phyloP scores from a whole-genome alignment of 2,888 invertebrate genomes.

The Cataglyphis rosenhaueri region DNA sequence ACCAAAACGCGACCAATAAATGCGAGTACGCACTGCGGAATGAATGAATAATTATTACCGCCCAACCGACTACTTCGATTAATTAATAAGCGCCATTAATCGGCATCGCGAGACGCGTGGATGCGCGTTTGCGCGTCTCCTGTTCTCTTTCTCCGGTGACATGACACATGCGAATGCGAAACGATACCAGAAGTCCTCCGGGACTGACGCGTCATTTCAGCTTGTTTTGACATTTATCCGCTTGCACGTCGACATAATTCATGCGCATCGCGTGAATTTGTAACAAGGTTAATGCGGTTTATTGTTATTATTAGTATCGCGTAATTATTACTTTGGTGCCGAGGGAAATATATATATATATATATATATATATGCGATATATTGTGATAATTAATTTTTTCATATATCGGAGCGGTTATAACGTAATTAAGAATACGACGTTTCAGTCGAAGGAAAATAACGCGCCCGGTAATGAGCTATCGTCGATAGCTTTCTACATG shows the following conservation, averaged over 20 bases:
- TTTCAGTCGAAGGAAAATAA: neutral
- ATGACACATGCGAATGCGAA: neutral
- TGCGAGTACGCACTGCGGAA: conserved; percentile 64
- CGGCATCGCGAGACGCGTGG: neutral
- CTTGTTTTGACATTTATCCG: conserved; percentile 60
- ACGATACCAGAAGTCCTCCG: conserved; percentile 34
- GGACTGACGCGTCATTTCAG: conserved; percentile 40
- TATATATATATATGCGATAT: neutral
- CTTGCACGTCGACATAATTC: conserved; percentile 58
- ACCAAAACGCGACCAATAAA: conserved; percentile 64
- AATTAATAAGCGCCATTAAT: conserved; percentile 71
- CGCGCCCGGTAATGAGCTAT: conserved; percentile 12
- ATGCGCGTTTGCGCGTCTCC: neutral
- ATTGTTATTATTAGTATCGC: conserved; percentile 39
- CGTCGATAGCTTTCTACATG: neutral
- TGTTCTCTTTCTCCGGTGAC: conserved; percentile 13
- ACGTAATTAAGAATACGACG: conserved; percentile 9
- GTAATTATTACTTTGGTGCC: conserved; percentile 3
- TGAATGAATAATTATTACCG: conserved; percentile 78
- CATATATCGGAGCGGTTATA: neutral
- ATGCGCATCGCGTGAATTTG: conserved; percentile 58
- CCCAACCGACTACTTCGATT: conserved; percentile 72
- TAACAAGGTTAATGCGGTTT: conserved; percentile 47
- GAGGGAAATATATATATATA: neutral
- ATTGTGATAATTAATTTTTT: neutral